phyloP scores from a whole-genome alignment of 2,888 invertebrate genomes.

The Danaus chrysippus region DNA sequence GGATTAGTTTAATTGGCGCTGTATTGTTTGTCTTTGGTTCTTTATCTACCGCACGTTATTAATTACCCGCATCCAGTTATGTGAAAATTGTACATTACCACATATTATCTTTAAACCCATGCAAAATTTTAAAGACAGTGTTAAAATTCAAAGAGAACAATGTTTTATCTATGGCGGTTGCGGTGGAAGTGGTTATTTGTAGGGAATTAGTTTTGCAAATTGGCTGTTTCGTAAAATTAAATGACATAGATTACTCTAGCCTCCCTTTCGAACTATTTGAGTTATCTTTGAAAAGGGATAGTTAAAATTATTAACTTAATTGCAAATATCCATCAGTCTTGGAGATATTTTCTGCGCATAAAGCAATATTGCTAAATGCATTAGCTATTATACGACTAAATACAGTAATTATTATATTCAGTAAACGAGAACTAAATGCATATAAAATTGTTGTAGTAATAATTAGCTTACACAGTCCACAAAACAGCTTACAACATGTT shows the following conservation, averaged over 20 bases:
- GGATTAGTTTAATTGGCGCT: neutral
- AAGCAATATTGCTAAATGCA: no score
- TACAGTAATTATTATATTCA: no score
- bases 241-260: conserved; percentile 11
- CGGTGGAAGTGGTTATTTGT: conserved; percentile 44
- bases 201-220: conserved; percentile 48
- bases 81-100: conserved; percentile 13
- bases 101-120: conserved; percentile 18
- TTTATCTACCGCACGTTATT: neutral
- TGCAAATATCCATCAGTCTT: no score
- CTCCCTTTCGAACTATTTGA: neutral
- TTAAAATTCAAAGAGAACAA: conserved; percentile 24
- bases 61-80: conserved; percentile 12
- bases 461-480: conserved; percentile 3
- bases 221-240: conserved; percentile 48
- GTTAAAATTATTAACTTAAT: no score
- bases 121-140: conserved; percentile 20
- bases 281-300: no score
- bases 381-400: no score
- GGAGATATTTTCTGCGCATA: no score
- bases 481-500: conserved; percentile 4
- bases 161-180: conserved; percentile 37
- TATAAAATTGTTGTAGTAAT: conserved; percentile 9
- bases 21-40: neutral
- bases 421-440: conserved; percentile 8